These are phyloP conservation scores for Cotesia chilonis DNA, from an alignment of 1,140 invertebrate genomes.

Conservation along the genomic window DNA sequence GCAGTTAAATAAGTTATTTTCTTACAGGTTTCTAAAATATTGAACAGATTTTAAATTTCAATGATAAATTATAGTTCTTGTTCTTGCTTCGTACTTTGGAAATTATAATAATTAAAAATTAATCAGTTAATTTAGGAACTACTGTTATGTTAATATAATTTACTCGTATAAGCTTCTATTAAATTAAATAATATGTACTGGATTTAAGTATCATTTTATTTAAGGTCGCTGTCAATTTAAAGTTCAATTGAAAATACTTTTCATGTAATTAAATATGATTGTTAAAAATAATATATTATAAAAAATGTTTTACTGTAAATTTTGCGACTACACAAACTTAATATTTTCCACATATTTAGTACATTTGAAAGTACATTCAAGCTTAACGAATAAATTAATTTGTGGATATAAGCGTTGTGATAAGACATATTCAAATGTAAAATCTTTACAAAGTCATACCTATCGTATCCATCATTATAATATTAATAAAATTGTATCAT, in stretches of 20 bases:
- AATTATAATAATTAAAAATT: not conserved
- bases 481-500: not conserved
- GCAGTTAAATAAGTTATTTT: not conserved
- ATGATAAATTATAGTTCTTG: constrained; percentile 1
- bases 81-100: not conserved
- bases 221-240: no score
- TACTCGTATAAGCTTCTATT: no score
- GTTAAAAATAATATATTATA: no score
- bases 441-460: constrained; percentile 11
- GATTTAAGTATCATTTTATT: no score
- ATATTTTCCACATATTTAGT: constrained; percentile 9
- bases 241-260: no score
- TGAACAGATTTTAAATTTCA: not conserved
- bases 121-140: no score
- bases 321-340: constrained; percentile 4
- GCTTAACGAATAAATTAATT: constrained; percentile 2
- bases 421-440: not conserved
- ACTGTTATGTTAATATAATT: no score
- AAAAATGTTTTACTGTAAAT: constrained; percentile 24
- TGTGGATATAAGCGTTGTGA: constrained; percentile 18
- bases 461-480: constrained; percentile 1
- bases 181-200: no score
- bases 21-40: constrained; percentile 21
- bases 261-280: no score
- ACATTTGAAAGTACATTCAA: constrained; percentile 12